These are phyloP conservation scores for Danionella cerebrum DNA, from an alignment of 2,113 vertebrate genomes.

Conservation along the genomic window DNA sequence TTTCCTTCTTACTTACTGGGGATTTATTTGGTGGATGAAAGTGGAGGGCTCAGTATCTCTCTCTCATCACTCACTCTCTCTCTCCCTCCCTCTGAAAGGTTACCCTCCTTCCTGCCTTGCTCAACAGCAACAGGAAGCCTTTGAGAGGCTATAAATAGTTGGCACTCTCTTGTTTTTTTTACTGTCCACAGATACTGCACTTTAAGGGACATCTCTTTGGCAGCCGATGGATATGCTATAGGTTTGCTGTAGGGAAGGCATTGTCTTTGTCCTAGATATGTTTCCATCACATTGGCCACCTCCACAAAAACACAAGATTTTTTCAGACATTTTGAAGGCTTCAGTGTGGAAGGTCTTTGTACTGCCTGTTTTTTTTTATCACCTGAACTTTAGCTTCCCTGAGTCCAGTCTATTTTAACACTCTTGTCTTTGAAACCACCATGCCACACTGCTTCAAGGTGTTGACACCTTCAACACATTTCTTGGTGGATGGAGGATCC, in stretches of 20 bases:
- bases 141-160: constrained; percentile 11
- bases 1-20: not conserved
- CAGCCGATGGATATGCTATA: not conserved
- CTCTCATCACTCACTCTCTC: not conserved
- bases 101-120: not conserved
- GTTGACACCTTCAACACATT: too few relatives aligned
- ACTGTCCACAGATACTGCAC: not conserved
- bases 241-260: too few relatives aligned
- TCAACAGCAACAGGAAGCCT: constrained; percentile 18
- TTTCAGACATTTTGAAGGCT: too few relatives aligned
- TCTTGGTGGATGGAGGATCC: too few relatives aligned
- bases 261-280: too few relatives aligned
- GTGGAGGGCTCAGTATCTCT: not conserved
- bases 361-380: too few relatives aligned
- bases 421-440: too few relatives aligned
- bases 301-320: too few relatives aligned
- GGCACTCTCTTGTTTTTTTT: not conserved
- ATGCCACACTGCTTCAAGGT: too few relatives aligned
- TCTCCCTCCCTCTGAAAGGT: not conserved
- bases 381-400: not conserved
- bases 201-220: not conserved
- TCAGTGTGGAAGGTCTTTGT: too few relatives aligned
- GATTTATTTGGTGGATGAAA: constrained; percentile 4
- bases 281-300: too few relatives aligned
- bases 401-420: too few relatives aligned